Conservation (phyloP, 2,113 vertebrate species). For the Columbina picui region DNA sequence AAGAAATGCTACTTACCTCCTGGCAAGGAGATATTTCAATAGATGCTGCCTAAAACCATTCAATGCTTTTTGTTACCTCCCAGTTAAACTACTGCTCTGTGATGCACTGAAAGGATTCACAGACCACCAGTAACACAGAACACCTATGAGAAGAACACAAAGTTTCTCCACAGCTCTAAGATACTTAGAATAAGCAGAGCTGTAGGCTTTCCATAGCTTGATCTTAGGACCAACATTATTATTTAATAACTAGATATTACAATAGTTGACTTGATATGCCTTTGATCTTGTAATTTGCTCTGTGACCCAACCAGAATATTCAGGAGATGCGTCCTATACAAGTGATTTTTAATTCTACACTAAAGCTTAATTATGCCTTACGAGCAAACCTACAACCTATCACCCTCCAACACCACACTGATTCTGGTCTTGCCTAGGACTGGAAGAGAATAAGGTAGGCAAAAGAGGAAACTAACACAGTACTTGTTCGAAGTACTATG, state of each 20-base stretch:
- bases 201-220: background rate
- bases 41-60: background rate
- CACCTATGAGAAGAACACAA: background rate
- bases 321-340: background rate
- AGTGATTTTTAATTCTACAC: background rate
- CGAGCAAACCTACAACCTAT: background rate
- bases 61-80: background rate
- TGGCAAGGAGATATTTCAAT: background rate
- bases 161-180: background rate
- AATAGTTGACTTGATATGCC: background rate
- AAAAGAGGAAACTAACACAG: background rate
- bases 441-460: fast-evolving
- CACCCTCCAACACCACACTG: background rate
- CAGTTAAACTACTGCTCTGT: background rate
- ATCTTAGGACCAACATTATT: background rate
- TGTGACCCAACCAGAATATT: background rate
- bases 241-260: background rate
- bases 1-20: background rate
- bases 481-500: background rate
- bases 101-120: background rate
- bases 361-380: background rate
- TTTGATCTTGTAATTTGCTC: background rate
- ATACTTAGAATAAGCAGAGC: background rate
- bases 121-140: background rate
- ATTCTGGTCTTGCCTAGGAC: background rate